phyloP scores from a whole-genome alignment of 2,888 invertebrate genomes.

The Lepidonotus clava region DNA sequence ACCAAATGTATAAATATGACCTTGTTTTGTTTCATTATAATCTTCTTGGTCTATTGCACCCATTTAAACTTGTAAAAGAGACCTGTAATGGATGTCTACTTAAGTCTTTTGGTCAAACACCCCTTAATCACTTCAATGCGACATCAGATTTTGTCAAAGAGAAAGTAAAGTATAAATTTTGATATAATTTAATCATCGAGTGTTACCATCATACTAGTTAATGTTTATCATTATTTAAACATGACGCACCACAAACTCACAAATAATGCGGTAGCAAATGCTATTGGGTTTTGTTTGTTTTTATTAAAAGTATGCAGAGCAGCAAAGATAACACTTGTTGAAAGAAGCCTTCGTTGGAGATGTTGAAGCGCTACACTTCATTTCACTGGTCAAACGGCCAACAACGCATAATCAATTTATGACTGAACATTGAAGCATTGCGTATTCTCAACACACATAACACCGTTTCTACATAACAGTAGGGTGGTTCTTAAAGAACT shows the following conservation, averaged over 20 bases:
- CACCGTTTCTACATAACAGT: background rate
- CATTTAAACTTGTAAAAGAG: too few relatives aligned
- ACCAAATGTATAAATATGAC: too few relatives aligned
- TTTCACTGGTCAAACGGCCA: slow-evolving; percentile 19
- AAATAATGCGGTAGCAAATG: background rate
- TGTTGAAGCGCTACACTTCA: background rate
- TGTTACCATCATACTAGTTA: too few relatives aligned
- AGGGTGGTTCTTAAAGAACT: background rate
- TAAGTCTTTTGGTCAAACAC: too few relatives aligned
- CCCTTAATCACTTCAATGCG: too few relatives aligned
- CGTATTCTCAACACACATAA: background rate
- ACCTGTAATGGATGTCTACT: too few relatives aligned
- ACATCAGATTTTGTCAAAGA: too few relatives aligned
- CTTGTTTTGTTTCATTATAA: too few relatives aligned
- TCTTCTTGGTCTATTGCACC: too few relatives aligned
- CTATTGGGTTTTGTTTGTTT: background rate
- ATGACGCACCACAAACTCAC: background rate
- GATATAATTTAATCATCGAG: too few relatives aligned
- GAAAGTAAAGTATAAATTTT: too few relatives aligned
- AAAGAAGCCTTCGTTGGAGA: background rate
- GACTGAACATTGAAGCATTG: too few relatives aligned
- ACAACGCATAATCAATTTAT: slow-evolving; percentile 35
- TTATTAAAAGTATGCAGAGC: slow-evolving; percentile 40
- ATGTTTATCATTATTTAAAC: background rate
- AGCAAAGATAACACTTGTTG: background rate